Base-by-base conservation (phyloP, 1,140 invertebrate genomes). In the Chrysopa pallens region DNA sequence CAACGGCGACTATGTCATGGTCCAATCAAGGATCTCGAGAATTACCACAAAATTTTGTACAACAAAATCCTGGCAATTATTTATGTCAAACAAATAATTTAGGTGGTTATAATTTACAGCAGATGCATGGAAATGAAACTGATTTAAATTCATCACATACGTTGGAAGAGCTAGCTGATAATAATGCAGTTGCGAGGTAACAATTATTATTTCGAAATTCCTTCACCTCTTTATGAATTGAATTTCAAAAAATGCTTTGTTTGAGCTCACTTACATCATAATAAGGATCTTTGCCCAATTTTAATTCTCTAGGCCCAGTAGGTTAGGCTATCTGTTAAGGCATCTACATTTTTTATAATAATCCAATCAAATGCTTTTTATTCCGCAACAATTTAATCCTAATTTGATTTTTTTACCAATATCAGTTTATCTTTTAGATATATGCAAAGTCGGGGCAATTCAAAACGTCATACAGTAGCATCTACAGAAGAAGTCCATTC, bases 401-500 rank as follows among this genome's bases (percentile, higher is more conserved):
- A 23, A 23, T 23, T 23, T 23, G 17, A 47, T 8, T 12, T 27
- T 28, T 38, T 45, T 36, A 43, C 43, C n/a, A 47, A 43, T 43
- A 46, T 48, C 17, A 23, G 17, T 5, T 4, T 33, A 11, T 33
- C 37, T 11, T 46, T 4, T 38, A 84, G 83, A 51, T 86, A 87
- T 53, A 74, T 86, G 67, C 63, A 79, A 51, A 73, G 64, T 31
- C 65, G 83, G 36, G 83, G 83, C 12, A 69, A 72, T 49, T 67
- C 63, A 7, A 74, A 78, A 57, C 59, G 73, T 8, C 68, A 85
- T 64, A 74, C 74, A 41, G 67, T 80, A 71, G 66, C 78, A 49
- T 58, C 63, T 59, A 61, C 74, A 44, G 58, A 78, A 50, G 78
- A 80, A 49, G 66, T 72, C 0, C 75, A 78, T 52, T 64, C 66